Conservation (phyloP, 2,888 invertebrate genomes). For the Lepeophtheirus nordmannii region DNA sequence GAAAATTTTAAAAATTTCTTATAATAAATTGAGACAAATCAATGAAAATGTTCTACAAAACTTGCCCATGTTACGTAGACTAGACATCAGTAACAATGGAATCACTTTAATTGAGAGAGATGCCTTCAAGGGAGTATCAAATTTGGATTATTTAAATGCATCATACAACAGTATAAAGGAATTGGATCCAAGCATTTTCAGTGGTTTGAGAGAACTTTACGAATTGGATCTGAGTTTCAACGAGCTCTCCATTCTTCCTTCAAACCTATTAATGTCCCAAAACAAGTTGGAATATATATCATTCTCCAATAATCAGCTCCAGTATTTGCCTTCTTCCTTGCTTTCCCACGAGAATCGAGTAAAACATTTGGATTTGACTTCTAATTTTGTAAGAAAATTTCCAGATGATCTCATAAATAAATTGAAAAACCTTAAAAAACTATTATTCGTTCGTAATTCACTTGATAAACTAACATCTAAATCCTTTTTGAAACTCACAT, state of each 20-base stretch:
- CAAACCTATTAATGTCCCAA: conserved; percentile 8
- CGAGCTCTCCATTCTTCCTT: conserved; percentile 16
- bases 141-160: conserved; percentile 11
- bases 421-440: conserved; percentile 3
- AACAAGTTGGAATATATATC: conserved; percentile 21
- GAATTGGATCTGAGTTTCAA: conserved; percentile 19
- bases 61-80: not conserved
- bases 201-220: not conserved
- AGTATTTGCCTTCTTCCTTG: conserved; percentile 10
- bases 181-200: conserved; percentile 4
- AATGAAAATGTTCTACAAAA: not conserved
- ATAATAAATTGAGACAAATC: conserved; percentile 15
- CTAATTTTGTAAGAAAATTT: conserved; percentile 20
- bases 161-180: conserved; percentile 18
- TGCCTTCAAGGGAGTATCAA: conserved; percentile 10
- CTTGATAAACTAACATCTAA: not conserved
- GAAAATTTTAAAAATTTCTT: conserved; percentile 4
- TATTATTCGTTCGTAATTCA: conserved; percentile 11
- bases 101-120: conserved; percentile 5
- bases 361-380: conserved; percentile 15
- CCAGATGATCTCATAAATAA: conserved; percentile 12
- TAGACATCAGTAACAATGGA: conserved; percentile 19
- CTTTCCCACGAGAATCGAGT: conserved; percentile 1
- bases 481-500: not conserved
- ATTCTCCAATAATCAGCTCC: conserved; percentile 19